phyloP scores from a whole-genome alignment of 2,888 invertebrate species.

The Dynastes tityus region DNA sequence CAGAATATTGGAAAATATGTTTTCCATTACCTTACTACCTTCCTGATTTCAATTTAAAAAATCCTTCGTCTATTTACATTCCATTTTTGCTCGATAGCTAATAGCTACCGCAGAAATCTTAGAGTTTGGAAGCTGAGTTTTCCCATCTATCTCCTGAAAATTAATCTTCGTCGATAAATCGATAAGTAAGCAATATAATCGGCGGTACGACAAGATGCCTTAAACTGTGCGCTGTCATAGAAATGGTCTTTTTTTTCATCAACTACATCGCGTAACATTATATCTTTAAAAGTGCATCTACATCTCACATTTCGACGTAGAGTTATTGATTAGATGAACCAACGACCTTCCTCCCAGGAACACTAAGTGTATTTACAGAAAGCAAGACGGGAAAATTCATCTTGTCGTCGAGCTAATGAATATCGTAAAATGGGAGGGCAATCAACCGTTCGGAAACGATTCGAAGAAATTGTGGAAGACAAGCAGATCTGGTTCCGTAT shows the following conservation, averaged over 20 bases:
- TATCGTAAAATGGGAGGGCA: conserved; percentile 18
- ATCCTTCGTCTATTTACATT: too few relatives aligned
- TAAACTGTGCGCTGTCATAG: conserved; percentile 7
- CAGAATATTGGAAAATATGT: too few relatives aligned
- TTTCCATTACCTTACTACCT: too few relatives aligned
- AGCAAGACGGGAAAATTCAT: conserved; percentile 5
- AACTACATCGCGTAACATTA: conserved; percentile 16
- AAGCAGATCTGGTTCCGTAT: neutral
- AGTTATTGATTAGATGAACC: conserved; percentile 27
- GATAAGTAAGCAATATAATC: conserved; percentile 18
- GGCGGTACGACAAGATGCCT: neutral
- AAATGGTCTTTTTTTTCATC: conserved; percentile 17
- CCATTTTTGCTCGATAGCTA: too few relatives aligned
- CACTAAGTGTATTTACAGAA: conserved; percentile 32
- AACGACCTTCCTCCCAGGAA: neutral
- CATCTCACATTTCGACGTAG: conserved; percentile 17
- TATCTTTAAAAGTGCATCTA: conserved; percentile 28
- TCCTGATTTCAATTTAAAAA: too few relatives aligned
- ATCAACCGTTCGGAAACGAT: conserved; percentile 4
- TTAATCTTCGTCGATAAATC: neutral
- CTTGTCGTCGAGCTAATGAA: neutral
- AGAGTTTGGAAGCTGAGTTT: neutral
- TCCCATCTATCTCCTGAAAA: neutral
- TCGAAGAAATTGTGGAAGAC: neutral
- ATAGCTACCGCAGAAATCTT: too few relatives aligned